These are phyloP conservation scores for Philopedon plagiatum DNA, from an alignment of 2,888 invertebrate species.

Conservation along the genomic window DNA sequence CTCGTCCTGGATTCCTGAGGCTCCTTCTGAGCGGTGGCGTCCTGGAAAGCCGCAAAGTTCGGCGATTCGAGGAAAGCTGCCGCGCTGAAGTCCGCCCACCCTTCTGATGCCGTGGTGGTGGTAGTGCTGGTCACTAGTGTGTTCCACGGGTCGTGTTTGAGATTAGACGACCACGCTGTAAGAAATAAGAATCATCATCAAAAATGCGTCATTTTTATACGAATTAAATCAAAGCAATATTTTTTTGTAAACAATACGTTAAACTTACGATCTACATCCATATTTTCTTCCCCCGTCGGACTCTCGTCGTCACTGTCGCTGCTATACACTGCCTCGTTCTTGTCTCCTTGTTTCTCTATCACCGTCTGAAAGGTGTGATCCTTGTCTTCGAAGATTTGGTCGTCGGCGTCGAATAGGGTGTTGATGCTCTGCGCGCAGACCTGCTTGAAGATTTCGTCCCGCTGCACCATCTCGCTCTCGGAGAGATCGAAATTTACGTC, in stretches of 20 bases:
- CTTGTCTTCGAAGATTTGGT: slow-evolving; percentile 69
- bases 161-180: slow-evolving; percentile 66
- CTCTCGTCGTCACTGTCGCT: slow-evolving; percentile 70
- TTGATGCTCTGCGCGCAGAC: slow-evolving; percentile 68
- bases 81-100: slow-evolving; percentile 69
- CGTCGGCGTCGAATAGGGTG: slow-evolving; percentile 65
- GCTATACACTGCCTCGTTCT: slow-evolving; percentile 64
- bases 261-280: slow-evolving; percentile 70
- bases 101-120: slow-evolving; percentile 46
- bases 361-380: slow-evolving; percentile 69
- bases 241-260: too few relatives aligned
- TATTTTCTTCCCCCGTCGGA: slow-evolving; percentile 66
- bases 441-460: slow-evolving; percentile 76
- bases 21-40: slow-evolving; percentile 9
- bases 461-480: slow-evolving; percentile 69
- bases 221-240: too few relatives aligned
- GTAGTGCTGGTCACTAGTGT: slow-evolving; percentile 50
- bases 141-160: slow-evolving; percentile 63
- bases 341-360: slow-evolving; percentile 66
- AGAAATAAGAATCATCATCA: background rate
- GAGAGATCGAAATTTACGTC: slow-evolving; percentile 68
- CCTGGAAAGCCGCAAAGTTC: slow-evolving; percentile 50
- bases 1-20: background rate
- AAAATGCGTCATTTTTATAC: too few relatives aligned
- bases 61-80: slow-evolving; percentile 59